Conservation (phyloP, 2,888 invertebrate genomes). For the Brachyptera risi region DNA sequence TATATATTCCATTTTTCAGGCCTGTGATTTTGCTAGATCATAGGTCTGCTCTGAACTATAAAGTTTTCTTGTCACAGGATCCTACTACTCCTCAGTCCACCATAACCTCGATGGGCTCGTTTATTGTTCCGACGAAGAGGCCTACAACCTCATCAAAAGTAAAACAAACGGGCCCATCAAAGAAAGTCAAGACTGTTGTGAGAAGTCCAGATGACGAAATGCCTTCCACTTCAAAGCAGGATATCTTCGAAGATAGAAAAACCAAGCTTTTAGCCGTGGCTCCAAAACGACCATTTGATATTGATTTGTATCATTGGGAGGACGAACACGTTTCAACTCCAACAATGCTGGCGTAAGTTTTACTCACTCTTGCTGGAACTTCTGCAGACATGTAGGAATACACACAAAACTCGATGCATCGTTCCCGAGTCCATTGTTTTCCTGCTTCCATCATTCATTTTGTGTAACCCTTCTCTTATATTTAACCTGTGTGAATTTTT, state of each 20-base stretch:
- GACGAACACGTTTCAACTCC: slow-evolving; percentile 46
- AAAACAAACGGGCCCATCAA: not conserved
- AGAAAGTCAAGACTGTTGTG: not conserved
- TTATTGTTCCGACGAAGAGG: not conserved
- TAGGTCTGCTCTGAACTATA: too few relatives aligned
- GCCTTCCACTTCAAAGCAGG: not conserved
- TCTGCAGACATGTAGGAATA: too few relatives aligned
- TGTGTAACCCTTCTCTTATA: not conserved
- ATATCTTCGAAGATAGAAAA: slow-evolving; percentile 35
- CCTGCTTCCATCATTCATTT: too few relatives aligned
- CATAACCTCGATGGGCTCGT: slow-evolving; percentile 3
- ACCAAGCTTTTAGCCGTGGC: slow-evolving; percentile 41
- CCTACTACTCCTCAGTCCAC: slow-evolving; percentile 34
- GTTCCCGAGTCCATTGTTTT: too few relatives aligned
- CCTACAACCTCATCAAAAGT: not conserved
- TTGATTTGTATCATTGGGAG: slow-evolving; percentile 52
- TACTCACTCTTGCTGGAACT: too few relatives aligned
- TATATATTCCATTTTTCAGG: too few relatives aligned
- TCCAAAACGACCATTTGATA: slow-evolving; percentile 48
- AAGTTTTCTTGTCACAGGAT: slow-evolving; percentile 31
- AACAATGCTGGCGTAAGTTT: slow-evolving; percentile 43
- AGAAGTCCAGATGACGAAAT: not conserved
- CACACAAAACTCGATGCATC: too few relatives aligned
- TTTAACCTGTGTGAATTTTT: not conserved
- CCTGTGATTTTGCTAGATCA: too few relatives aligned